Conservation (phyloP, 2,888 invertebrate species). For the Rosalia funebris region DNA sequence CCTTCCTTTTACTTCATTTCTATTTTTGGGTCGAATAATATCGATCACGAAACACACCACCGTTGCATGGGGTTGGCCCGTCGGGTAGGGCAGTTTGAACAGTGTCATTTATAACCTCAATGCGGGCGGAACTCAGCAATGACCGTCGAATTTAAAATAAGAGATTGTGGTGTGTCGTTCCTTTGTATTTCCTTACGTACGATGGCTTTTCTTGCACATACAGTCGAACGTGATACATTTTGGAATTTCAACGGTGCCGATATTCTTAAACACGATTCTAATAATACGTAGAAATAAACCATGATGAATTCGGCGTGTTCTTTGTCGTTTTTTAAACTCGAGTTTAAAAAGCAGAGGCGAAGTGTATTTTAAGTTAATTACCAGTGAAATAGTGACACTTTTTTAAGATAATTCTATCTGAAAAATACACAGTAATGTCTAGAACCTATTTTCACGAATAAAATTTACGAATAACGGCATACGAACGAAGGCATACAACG, state of each 20-base stretch:
- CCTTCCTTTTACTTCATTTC: conserved; percentile 4
- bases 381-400: too few relatives aligned
- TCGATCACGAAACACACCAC: conserved; percentile 17
- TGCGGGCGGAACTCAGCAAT: too few relatives aligned
- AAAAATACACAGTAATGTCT: too few relatives aligned
- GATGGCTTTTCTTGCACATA: too few relatives aligned
- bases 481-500: too few relatives aligned
- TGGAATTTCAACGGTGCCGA: conserved; percentile 16
- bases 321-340: conserved; percentile 4
- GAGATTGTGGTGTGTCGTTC: too few relatives aligned
- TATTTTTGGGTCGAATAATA: conserved; percentile 28
- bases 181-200: too few relatives aligned
- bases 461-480: too few relatives aligned
- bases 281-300: conserved; percentile 24
- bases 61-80: conserved; percentile 8
- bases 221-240: too few relatives aligned
- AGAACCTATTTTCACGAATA: too few relatives aligned
- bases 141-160: too few relatives aligned
- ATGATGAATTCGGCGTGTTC: conserved; percentile 7
- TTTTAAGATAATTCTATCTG: too few relatives aligned
- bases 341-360: neutral
- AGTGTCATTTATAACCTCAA: conserved; percentile 1
- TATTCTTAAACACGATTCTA: conserved; percentile 25
- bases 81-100: conserved; percentile 17
- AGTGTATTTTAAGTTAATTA: conserved; percentile 2